phyloP scores from a whole-genome alignment of 2,888 invertebrate species.

The Stegana nigrithorax region DNA sequence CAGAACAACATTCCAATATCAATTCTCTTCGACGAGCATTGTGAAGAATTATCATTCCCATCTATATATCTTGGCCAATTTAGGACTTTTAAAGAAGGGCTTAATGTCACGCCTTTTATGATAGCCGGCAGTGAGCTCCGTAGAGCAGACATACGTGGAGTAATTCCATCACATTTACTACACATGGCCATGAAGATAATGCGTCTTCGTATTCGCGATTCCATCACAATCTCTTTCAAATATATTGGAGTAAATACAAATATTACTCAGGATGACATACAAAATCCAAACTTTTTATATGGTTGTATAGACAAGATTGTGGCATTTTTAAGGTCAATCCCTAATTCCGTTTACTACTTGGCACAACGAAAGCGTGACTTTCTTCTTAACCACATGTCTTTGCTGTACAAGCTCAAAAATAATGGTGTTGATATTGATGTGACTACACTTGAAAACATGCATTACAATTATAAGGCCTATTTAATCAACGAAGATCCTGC shows the following conservation, averaged over 20 bases:
- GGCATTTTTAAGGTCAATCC: conserved; percentile 15
- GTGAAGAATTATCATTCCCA: too few species aligned
- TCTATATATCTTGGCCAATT: not conserved
- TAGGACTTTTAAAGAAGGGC: not conserved
- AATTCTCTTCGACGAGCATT: too few species aligned
- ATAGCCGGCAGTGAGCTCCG: too few species aligned
- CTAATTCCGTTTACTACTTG: conserved; percentile 13
- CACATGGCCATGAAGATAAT: conserved; percentile 65
- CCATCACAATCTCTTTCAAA: conserved; percentile 40
- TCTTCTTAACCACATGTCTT: too few species aligned
- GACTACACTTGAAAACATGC: too few species aligned
- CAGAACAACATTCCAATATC: too few species aligned
- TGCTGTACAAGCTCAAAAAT: too few species aligned
- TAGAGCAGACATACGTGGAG: conserved; percentile 36
- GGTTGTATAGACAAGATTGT: not conserved
- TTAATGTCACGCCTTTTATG: too few species aligned
- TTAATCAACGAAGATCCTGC: too few species aligned
- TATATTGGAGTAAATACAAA: conserved; percentile 46
- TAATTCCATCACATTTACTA: conserved; percentile 44
- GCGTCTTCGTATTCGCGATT: conserved; percentile 44
- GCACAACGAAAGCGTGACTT: too few species aligned
- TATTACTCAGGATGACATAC: conserved; percentile 51
- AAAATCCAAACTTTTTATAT: conserved; percentile 43
- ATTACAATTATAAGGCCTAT: too few species aligned
- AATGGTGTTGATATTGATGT: too few species aligned